Evolutionary conservation across 2,888 invertebrate genomes (phyloP).

Genomic region (Strigamia maritima): DNA sequence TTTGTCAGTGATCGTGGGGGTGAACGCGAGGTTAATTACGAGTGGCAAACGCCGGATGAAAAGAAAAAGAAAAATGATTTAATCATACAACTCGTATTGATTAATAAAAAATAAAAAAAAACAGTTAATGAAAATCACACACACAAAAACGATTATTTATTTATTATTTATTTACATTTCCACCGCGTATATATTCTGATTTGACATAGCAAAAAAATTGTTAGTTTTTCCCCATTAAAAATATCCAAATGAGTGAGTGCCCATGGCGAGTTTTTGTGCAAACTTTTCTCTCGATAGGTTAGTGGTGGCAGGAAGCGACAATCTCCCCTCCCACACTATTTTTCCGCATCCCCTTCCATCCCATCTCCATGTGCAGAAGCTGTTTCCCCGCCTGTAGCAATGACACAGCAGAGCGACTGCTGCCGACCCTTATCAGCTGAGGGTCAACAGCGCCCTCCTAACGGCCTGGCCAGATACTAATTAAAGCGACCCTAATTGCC

Average conservation of each 20-base stretch:
- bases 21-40: conserved; percentile 20
- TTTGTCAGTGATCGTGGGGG: conserved; percentile 16
- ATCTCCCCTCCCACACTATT: neutral
- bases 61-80: neutral
- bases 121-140: neutral
- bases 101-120: neutral
- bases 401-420: conserved; percentile 25
- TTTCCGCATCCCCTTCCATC: neutral
- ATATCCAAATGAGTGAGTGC: neutral
- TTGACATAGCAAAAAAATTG: neutral
- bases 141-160: neutral
- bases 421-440: conserved; percentile 29
- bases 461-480: conserved; percentile 24
- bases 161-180: too few relatives aligned
- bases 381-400: conserved; percentile 12
- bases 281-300: neutral
- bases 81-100: neutral
- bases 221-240: neutral
- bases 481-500: conserved; percentile 35
- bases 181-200: too few relatives aligned
- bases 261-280: neutral
- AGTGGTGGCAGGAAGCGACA: conserved; percentile 1
- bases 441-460: conserved; percentile 30
- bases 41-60: neutral
- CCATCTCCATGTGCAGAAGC: conserved; percentile 1